Evolutionary conservation across 2,888 invertebrate genomes (phyloP).

Genomic region (Platerodrilus igneus): DNA sequence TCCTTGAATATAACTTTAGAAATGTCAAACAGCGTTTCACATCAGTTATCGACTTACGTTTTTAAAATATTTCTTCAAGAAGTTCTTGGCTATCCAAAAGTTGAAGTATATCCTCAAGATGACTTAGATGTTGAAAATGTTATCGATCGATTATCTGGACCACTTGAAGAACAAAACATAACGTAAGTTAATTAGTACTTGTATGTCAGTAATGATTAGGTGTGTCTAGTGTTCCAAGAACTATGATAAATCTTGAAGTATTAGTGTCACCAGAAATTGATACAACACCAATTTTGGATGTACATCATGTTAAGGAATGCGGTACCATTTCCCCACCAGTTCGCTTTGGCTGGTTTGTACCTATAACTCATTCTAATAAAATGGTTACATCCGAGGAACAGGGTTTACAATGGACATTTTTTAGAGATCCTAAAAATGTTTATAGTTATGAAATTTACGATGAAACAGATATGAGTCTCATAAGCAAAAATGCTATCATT

Average conservation of each 20-base stretch:
- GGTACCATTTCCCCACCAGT: slow-evolving; percentile 55
- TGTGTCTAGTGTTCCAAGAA: slow-evolving; percentile 44
- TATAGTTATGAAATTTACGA: slow-evolving; percentile 50
- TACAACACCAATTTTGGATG: slow-evolving; percentile 46
- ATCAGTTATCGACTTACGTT: slow-evolving; percentile 55
- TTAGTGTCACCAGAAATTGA: slow-evolving; percentile 63
- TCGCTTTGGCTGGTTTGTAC: slow-evolving; percentile 64
- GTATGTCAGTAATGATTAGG: no score
- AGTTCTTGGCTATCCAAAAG: slow-evolving; percentile 48
- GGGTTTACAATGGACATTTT: slow-evolving; percentile 53
- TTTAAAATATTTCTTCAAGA: slow-evolving; percentile 56
- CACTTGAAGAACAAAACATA: slow-evolving; percentile 23
- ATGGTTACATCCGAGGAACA: slow-evolving; percentile 37
- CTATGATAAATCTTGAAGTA: slow-evolving; percentile 65
- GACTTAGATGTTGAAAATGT: slow-evolving; percentile 45
- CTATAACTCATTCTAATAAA: slow-evolving; percentile 34
- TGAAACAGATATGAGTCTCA: slow-evolving; percentile 33
- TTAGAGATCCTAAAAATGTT: slow-evolving; percentile 48
- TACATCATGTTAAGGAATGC: slow-evolving; percentile 48
- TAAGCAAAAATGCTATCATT: slow-evolving; percentile 38
- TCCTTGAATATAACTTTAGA: slow-evolving; percentile 51
- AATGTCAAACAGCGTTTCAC: slow-evolving; percentile 53
- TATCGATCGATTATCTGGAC: slow-evolving; percentile 39
- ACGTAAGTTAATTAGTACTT: slow-evolving; percentile 42
- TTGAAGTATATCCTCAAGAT: slow-evolving; percentile 45